Conservation (phyloP, 2,888 invertebrate species). For the Priocnemis perturbator region DNA sequence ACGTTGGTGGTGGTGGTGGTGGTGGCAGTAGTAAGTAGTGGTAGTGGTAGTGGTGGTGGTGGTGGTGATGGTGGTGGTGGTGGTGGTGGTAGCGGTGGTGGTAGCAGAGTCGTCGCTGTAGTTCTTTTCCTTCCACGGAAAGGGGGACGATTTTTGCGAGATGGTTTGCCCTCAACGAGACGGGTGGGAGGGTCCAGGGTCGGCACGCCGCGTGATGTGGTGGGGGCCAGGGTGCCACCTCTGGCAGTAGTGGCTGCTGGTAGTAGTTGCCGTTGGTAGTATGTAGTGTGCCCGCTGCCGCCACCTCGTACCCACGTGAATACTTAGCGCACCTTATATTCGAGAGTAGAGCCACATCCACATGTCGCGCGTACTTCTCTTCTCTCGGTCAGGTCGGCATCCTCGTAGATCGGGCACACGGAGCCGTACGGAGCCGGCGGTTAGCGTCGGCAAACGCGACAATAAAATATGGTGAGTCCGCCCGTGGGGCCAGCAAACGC, state of each 20-base stretch:
- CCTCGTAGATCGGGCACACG: slow-evolving; percentile 57
- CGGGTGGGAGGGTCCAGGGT: slow-evolving; percentile 71
- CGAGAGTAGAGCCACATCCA: slow-evolving; percentile 34
- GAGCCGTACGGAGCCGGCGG: slow-evolving; percentile 59
- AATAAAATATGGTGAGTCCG: slow-evolving; percentile 71
- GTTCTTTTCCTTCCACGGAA: slow-evolving; percentile 70
- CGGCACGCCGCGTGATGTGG: slow-evolving; percentile 60
- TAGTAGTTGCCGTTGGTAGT: background rate
- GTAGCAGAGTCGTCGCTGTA: slow-evolving; percentile 70
- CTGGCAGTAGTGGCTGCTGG: slow-evolving; percentile 47
- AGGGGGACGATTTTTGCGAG: slow-evolving; percentile 73
- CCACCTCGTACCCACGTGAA: slow-evolving; percentile 52
- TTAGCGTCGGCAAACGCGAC: slow-evolving; percentile 73
- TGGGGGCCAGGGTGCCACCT: slow-evolving; percentile 67
- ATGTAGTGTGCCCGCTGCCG: slow-evolving; percentile 37
- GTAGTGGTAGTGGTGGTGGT: slow-evolving; percentile 22
- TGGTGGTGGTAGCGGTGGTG: slow-evolving; percentile 58
- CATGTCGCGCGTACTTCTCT: slow-evolving; percentile 27
- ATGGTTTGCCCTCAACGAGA: slow-evolving; percentile 64
- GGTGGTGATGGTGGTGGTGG: slow-evolving; percentile 50
- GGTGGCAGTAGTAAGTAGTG: slow-evolving; percentile 54
- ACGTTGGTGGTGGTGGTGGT: slow-evolving; percentile 19
- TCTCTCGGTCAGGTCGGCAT: slow-evolving; percentile 48
- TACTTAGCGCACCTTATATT: slow-evolving; percentile 45
- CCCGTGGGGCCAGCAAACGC: slow-evolving; percentile 60